Conservation (phyloP, 2,113 vertebrate genomes). For the Podilymbus podiceps region DNA sequence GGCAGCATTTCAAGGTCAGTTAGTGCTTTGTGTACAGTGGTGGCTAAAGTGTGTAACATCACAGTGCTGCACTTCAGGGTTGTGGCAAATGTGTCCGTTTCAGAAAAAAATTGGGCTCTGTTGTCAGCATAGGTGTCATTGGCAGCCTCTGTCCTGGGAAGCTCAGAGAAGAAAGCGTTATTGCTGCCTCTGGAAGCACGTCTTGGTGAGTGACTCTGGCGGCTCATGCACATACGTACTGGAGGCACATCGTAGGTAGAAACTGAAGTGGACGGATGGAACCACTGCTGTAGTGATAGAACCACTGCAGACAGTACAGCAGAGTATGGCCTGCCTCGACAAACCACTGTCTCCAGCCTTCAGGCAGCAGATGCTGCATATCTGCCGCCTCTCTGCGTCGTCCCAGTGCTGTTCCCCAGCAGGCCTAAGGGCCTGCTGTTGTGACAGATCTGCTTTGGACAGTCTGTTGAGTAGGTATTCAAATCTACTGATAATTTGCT, state of each 20-base stretch:
- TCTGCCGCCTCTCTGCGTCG: neutral
- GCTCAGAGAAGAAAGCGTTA: neutral
- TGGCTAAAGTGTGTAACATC: neutral
- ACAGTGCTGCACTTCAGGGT: fast-evolving
- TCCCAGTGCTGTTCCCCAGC: neutral
- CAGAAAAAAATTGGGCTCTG: neutral
- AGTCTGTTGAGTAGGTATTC: neutral
- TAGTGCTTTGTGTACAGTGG: neutral
- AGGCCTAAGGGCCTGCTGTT: neutral
- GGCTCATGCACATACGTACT: fast-evolving
- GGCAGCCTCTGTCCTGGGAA: neutral
- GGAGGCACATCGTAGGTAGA: neutral
- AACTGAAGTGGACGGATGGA: neutral
- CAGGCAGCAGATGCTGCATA: neutral
- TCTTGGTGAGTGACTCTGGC: neutral
- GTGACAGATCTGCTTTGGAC: neutral
- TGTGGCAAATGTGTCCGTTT: neutral
- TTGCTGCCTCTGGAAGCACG: neutral
- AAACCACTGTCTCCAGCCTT: neutral
- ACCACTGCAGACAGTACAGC: neutral
- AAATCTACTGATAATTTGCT: neutral
- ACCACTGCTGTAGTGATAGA: too few relatives aligned
- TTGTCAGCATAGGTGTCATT: neutral
- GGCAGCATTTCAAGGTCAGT: neutral
- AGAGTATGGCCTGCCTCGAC: neutral